Evolutionary conservation across 1,140 invertebrate genomes (phyloP).

Genomic region (Leptinotarsa lineolata): DNA sequence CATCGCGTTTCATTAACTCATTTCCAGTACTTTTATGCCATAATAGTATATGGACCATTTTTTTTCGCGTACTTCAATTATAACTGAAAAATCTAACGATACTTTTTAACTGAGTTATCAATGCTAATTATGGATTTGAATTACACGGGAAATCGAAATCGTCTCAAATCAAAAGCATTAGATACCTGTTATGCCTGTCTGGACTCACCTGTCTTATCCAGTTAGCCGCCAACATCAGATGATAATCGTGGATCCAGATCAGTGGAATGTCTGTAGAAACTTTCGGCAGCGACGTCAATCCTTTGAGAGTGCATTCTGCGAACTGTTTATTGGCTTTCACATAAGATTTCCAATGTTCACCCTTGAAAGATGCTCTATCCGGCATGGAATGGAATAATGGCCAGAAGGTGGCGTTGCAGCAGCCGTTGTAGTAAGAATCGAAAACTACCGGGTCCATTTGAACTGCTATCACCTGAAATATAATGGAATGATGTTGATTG

Average conservation of each 20-base stretch:
- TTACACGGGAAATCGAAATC: too few species aligned
- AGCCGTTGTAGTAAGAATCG: constrained; percentile 88
- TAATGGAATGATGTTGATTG: background rate
- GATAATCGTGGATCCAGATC: constrained; percentile 92
- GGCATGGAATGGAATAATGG: constrained; percentile 91
- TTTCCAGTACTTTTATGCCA: too few species aligned
- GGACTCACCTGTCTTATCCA: constrained; percentile 74
- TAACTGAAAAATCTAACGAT: too few species aligned
- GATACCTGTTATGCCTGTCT: too few species aligned
- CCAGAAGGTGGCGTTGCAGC: constrained; percentile 91
- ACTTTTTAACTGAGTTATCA: too few species aligned
- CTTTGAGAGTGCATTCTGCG: constrained; percentile 76
- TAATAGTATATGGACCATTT: too few species aligned
- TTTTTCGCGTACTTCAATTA: too few species aligned
- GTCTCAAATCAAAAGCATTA: too few species aligned
- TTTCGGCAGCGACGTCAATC: constrained; percentile 67
- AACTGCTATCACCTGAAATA: constrained; percentile 76
- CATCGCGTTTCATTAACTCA: too few species aligned
- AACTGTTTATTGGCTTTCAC: constrained; percentile 81
- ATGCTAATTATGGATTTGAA: too few species aligned
- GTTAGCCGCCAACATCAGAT: constrained; percentile 87
- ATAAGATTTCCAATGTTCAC: constrained; percentile 82
- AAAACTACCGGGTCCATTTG: constrained; percentile 74
- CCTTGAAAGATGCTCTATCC: constrained; percentile 64
- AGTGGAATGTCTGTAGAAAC: constrained; percentile 68